A percentile compares a stretch with the other conserved stretches of the same genome.
Conservation (phyloP, 1,140 invertebrate species). For the Drosophila sechellia region DNA sequence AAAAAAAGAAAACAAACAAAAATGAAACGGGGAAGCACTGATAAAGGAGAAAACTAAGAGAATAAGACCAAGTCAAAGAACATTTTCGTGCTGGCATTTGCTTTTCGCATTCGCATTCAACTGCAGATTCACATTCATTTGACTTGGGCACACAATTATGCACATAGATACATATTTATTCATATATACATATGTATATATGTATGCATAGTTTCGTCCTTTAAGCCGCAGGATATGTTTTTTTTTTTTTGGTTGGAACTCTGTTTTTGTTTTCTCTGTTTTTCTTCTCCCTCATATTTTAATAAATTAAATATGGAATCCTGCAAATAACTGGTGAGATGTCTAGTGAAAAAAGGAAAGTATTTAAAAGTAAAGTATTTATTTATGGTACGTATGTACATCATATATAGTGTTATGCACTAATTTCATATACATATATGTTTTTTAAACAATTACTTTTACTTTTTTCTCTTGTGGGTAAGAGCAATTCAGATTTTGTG, state of each 20-base stretch:
- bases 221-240: constrained; percentile 17
- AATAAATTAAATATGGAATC: constrained; percentile 53
- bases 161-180: constrained; percentile 38
- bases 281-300: constrained; percentile 16
- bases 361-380: background rate
- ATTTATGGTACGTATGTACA: no score
- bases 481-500: background rate
- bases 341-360: background rate
- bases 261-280: no score
- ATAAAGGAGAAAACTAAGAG: constrained; percentile 33
- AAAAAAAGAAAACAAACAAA: constrained; percentile 26
- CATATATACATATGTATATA: background rate
- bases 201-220: constrained; percentile 23
- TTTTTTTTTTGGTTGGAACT: constrained; percentile 4
- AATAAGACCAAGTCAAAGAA: constrained; percentile 33
- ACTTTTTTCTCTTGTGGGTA: background rate
- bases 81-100: constrained; percentile 58
- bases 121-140: constrained; percentile 63
- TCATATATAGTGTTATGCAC: no score
- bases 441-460: no score
- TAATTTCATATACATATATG: no score
- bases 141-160: constrained; percentile 41
- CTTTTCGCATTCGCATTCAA: constrained; percentile 54
- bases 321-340: constrained; percentile 48
- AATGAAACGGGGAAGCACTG: constrained; percentile 31